A percentile compares a stretch with the other conserved stretches of the same genome.
These are phyloP conservation scores for Gymnocypris eckloni DNA, from an alignment of 2,797 vertebrate species.

Conservation along the genomic window DNA sequence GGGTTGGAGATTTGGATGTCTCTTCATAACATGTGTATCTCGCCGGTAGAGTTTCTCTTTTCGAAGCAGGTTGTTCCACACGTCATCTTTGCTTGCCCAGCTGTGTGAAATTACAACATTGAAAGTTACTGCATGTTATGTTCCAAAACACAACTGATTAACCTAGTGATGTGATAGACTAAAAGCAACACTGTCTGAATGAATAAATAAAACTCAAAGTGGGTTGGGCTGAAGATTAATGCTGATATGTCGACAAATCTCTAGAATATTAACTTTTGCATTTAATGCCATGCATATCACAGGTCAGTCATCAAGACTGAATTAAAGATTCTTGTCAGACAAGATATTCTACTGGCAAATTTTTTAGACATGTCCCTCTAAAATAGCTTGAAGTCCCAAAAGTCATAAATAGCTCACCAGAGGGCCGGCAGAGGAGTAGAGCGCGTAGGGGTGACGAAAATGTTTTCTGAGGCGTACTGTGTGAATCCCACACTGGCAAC, in stretches of 20 bases:
- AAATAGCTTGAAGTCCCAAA: not conserved
- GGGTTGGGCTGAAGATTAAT: not conserved
- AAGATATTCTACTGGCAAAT: not conserved
- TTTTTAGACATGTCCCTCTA: not conserved
- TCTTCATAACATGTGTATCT: conserved; percentile 86
- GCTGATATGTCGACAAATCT: not conserved
- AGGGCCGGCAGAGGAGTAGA: conserved; percentile 87
- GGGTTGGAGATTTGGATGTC: conserved; percentile 92
- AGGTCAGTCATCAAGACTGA: not conserved
- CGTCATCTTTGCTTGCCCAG: conserved; percentile 93
- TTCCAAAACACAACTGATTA: not conserved
- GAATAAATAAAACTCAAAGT: not conserved
- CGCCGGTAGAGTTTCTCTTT: conserved; percentile 88
- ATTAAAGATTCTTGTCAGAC: not conserved
- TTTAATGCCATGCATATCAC: not conserved
- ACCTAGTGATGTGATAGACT: not conserved
- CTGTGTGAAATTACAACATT: conserved; percentile 67
- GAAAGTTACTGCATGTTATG: not conserved
- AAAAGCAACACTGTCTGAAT: not conserved
- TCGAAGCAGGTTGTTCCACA: conserved; percentile 93
- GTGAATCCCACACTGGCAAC: conserved; percentile 67
- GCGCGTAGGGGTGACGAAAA: conserved; percentile 78
- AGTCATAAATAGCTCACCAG: conserved; percentile 73
- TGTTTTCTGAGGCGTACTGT: conserved; percentile 72
- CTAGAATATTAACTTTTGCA: not conserved